A percentile compares a stretch with the other conserved stretches of the same genome.
Conservation (phyloP, 2,888 invertebrate species). For the Catocala nupta region DNA sequence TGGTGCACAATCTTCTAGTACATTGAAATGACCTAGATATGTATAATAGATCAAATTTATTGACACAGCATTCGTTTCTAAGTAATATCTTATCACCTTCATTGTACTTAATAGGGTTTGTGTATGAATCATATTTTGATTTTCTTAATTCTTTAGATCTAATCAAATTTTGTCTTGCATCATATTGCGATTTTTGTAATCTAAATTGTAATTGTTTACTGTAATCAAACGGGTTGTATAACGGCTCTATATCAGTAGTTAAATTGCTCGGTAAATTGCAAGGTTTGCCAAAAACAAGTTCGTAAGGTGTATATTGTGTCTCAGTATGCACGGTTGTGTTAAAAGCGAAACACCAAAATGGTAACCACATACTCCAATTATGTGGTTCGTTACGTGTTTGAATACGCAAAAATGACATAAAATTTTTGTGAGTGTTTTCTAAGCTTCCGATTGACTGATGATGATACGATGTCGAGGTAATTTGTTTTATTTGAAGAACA, state of each 20-base stretch:
- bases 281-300: neutral
- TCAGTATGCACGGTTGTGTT: neutral
- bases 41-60: too few species aligned
- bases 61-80: neutral
- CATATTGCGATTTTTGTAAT: slow-evolving; percentile 1
- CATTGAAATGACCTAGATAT: too few species aligned
- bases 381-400: neutral
- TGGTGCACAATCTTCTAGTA: too few species aligned
- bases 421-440: neutral
- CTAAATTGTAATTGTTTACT: neutral
- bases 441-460: neutral
- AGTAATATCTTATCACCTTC: neutral
- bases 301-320: neutral
- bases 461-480: neutral
- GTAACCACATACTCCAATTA: slow-evolving; percentile 1
- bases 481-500: neutral
- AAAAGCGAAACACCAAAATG: neutral
- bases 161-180: neutral
- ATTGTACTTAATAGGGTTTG: neutral
- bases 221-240: neutral
- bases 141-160: neutral
- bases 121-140: neutral
- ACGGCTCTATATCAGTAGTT: neutral
- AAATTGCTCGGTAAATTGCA: neutral
- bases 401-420: neutral